phyloP scores from a whole-genome alignment of 2,888 invertebrate genomes.

The Flexamia atlantica region DNA sequence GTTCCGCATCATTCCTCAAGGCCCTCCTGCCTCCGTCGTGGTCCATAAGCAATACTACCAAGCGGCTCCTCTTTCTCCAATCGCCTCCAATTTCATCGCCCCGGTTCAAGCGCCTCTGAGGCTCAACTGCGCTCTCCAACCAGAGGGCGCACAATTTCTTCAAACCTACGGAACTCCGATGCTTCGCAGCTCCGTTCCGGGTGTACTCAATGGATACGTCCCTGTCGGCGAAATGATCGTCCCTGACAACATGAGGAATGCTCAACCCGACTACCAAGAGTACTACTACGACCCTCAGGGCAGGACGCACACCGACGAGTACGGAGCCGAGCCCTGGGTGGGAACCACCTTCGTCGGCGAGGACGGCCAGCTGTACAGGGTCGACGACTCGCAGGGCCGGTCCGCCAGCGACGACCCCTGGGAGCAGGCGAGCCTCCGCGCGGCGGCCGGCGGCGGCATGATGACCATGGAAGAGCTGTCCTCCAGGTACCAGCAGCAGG shows the following conservation, averaged over 20 bases:
- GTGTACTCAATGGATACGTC: background rate
- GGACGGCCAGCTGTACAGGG: constrained; percentile 19
- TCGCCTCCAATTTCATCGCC: background rate
- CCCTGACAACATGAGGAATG: background rate
- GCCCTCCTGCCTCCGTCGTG: background rate
- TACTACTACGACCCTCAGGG: background rate
- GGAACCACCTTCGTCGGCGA: constrained; percentile 8
- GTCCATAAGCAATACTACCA: constrained; percentile 9
- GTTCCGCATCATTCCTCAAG: background rate
- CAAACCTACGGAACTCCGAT: background rate
- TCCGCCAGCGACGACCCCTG: background rate
- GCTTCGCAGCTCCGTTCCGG: constrained; percentile 4
- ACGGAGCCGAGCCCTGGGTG: background rate
- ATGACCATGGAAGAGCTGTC: background rate
- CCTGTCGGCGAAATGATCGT: background rate
- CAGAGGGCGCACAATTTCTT: constrained; percentile 15
- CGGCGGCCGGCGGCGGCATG: background rate
- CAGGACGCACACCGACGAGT: background rate
- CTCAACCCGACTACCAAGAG: background rate
- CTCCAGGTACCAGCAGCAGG: background rate
- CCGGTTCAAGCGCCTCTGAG: background rate
- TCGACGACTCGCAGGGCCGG: background rate
- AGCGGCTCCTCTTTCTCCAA: background rate
- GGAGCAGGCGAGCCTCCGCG: background rate
- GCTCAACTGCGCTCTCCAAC: constrained; percentile 24